These are phyloP conservation scores for Xylota sylvarum DNA, from an alignment of 2,888 invertebrate species.

Conservation along the genomic window DNA sequence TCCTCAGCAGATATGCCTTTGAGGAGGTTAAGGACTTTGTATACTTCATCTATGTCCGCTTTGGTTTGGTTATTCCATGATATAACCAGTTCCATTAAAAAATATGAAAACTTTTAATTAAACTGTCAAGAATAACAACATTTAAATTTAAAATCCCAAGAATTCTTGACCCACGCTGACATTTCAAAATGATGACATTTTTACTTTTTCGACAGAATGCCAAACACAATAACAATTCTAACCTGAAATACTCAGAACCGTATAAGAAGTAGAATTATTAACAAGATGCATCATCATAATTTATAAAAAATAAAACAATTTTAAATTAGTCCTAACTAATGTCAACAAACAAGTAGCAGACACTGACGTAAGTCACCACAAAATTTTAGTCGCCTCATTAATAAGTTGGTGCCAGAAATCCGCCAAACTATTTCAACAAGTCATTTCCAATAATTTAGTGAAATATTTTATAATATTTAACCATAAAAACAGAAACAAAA, in stretches of 20 bases:
- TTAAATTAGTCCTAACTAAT: not conserved
- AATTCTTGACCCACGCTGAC: slow-evolving; percentile 14
- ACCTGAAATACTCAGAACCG: not conserved
- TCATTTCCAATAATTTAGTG: slow-evolving; percentile 18
- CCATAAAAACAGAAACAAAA: not conserved
- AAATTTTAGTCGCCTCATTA: not conserved
- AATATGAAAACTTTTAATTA: not conserved
- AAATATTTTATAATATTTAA: slow-evolving; percentile 15
- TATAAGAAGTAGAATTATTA: not conserved
- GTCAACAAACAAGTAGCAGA: not conserved
- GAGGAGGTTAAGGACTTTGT: no score
- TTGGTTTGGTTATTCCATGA: not conserved
- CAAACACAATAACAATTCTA: not conserved
- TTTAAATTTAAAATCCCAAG: not conserved
- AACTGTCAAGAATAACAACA: not conserved
- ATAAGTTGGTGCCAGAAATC: slow-evolving; percentile 44
- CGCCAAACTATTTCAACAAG: slow-evolving; percentile 20
- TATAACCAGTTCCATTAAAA: not conserved
- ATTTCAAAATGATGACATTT: slow-evolving; percentile 1
- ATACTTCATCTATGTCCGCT: no score
- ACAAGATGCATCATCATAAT: not conserved
- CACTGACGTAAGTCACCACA: slow-evolving; percentile 5
- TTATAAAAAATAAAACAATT: not conserved
- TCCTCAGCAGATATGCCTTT: no score
- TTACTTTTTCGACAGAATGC: not conserved